Evolutionary conservation across 2,113 vertebrate species (phyloP).

Genomic region (Sinocyclocheilus maitianheensis): DNA sequence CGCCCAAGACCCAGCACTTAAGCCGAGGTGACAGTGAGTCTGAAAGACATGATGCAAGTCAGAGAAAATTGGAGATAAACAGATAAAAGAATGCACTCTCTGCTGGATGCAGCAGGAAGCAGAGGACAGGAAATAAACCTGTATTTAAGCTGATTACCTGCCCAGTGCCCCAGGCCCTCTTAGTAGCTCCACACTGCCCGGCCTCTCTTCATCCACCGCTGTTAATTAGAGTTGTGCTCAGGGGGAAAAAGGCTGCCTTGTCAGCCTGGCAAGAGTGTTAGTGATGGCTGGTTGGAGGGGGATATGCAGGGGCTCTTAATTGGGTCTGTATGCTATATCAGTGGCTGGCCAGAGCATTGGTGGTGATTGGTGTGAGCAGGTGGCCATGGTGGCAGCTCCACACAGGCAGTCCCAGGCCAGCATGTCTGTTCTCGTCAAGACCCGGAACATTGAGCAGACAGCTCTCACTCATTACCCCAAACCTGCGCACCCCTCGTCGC

Average conservation of each 20-base stretch:
- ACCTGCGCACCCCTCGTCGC: slow-evolving; percentile 68
- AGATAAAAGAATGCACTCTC: slow-evolving; percentile 75
- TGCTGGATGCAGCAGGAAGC: slow-evolving; percentile 72
- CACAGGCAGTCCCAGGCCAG: slow-evolving; percentile 71
- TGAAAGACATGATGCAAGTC: slow-evolving; percentile 73
- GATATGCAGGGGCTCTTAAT: slow-evolving; percentile 80
- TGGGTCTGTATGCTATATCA: slow-evolving; percentile 79
- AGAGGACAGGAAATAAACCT: slow-evolving; percentile 80
- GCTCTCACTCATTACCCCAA: slow-evolving; percentile 74
- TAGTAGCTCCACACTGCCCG: slow-evolving; percentile 69
- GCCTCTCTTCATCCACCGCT: slow-evolving; percentile 65
- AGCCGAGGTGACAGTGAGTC: slow-evolving; percentile 75
- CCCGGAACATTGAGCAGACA: slow-evolving; percentile 81
- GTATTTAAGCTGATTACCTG: slow-evolving; percentile 84
- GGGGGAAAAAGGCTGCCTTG: slow-evolving; percentile 77
- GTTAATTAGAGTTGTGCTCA: slow-evolving; percentile 79
- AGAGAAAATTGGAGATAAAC: slow-evolving; percentile 79
- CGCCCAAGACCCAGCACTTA: slow-evolving; percentile 53
- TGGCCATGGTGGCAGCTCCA: slow-evolving; percentile 78
- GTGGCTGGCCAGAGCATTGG: slow-evolving; percentile 77
- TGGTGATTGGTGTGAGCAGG: slow-evolving; percentile 80
- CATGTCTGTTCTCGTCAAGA: slow-evolving; percentile 81
- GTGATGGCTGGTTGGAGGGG: slow-evolving; percentile 82
- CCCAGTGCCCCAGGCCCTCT: slow-evolving; percentile 75
- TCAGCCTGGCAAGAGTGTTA: slow-evolving; percentile 80